These are phyloP conservation scores for Brachylomia viminalis DNA, from an alignment of 2,888 invertebrate genomes.

Conservation along the genomic window DNA sequence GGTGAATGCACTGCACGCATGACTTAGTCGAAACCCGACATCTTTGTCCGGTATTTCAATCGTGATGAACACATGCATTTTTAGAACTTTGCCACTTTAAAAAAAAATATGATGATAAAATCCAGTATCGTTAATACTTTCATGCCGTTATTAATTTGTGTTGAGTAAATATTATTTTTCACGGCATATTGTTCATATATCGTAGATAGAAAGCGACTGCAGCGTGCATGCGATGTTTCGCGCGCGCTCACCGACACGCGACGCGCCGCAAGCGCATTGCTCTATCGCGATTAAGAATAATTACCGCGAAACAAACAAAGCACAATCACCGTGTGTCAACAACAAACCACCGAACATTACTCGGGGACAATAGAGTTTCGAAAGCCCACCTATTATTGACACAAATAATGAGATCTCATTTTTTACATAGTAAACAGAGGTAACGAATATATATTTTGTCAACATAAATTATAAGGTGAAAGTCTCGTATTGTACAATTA, in stretches of 20 bases:
- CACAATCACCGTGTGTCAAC: conserved; percentile 48
- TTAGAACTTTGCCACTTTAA: conserved; percentile 28
- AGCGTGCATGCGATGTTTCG: conserved; percentile 53
- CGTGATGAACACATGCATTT: conserved; percentile 21
- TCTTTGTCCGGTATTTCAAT: conserved; percentile 51
- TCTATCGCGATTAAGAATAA: conserved; percentile 64
- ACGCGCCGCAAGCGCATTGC: conserved; percentile 46
- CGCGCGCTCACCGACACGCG: conserved; percentile 58
- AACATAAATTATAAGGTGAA: conserved; percentile 38
- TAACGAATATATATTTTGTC: conserved; percentile 34
- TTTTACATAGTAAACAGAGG: not conserved
- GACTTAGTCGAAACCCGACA: conserved; percentile 43
- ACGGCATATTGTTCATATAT: conserved; percentile 36
- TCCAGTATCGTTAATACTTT: conserved; percentile 35
- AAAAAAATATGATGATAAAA: conserved; percentile 19
- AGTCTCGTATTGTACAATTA: conserved; percentile 24
- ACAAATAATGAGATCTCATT: conserved; percentile 36
- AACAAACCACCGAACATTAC: conserved; percentile 45
- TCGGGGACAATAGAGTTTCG: conserved; percentile 40
- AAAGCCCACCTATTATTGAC: conserved; percentile 31
- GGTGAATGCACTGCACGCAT: conserved; percentile 53
- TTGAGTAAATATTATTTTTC: conserved; percentile 41
- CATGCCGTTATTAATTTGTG: conserved; percentile 40
- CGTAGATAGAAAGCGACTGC: conserved; percentile 65
- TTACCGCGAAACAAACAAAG: conserved; percentile 48